Base-by-base conservation (phyloP, 2,797 vertebrate genomes). In the Lepus oiostolus region DNA sequence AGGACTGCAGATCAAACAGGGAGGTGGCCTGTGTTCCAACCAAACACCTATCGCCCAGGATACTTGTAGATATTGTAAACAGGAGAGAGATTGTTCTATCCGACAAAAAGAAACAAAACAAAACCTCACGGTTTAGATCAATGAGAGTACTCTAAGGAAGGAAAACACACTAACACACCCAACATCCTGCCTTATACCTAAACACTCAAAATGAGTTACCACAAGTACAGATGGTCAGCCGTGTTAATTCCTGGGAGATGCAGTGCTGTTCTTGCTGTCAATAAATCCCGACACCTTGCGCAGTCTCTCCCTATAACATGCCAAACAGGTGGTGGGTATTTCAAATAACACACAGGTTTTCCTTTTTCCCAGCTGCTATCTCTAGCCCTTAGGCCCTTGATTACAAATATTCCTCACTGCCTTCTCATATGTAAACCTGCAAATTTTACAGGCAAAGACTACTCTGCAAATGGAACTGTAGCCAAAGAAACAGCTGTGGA, bases 41-140 rank as follows among this genome's bases (percentile, higher is more conserved):
- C 35, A 85, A 83, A 70, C 11, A 89, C 38, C 32, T 83, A 65
- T 62, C 65, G 35, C 82, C 65, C 90, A 84, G 17, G 67, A 47
- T 3, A 32, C n/a, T 82, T 88, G 60, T 21, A 84, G 65, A 72
- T 72, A 75, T 5, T 84, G 7, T 63, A 60, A 84, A 91, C 17
- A 74, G 35, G 70, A 71, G 47, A 76, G 71, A 86, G 77, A 84
- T 22, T 22, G 4, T 74, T 91, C 35, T 28, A 42, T 26, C 32
- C 50, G 63, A 94, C 28, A 84, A 93, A 86, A 82, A 74, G n/a
- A 88, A 88, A 30, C 28, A 54, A 71, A 77, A 87, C 16, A 88
- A 88, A 85, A 83, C 47, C 38, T 24, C 47, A 81, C 7, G 13
- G 17, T 32, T 62, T 54, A 62, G 38, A 88, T 68, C 54, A 92